Evolutionary conservation across 2,113 vertebrate species (phyloP), one percentile per base, ranked within the genome.

Genomic region (Tachysurus vachellii): DNA sequence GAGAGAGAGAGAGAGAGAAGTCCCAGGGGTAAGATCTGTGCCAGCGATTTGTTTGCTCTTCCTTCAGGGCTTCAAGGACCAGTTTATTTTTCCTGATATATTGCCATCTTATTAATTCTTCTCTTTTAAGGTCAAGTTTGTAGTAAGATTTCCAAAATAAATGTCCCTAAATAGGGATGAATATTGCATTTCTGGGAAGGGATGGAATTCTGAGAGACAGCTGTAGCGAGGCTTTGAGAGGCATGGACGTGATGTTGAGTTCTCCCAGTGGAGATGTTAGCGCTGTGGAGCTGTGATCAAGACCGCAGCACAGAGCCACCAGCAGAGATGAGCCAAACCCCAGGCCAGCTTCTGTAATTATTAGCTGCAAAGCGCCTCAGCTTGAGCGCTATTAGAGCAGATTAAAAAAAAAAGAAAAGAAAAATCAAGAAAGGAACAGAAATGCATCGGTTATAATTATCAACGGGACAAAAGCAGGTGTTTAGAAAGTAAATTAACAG

Each of bases 371-470:
- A 96, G 92, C 90, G 92, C 90, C 94, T 90, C 94, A 94, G 93
- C 93, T 95, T 91, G 93, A 95, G 89, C 21, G 42, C 95, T 95
- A 96, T 94, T 95, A 94, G 90, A 92, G 91, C 91, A 93, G 92
- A 94, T 95, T 96, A n/a, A 62, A 82, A 75, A 71, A 57, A 71
- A 71, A 61, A 53, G 70, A 53, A 12, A 28, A 23, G 44, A 44
- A 31, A 66, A 50, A 71, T 14, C n/a, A 28, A 42, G 47, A 31
- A 47, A 61, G 42, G 53, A 64, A 50, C 95, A 94, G 93, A 93
- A 94, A 89, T 64, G 90, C 94, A 95, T 94, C 92, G 91, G 93
- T 95, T 95, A 91, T 93, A 96, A 96, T 96, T 96, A 96, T 91
- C 90, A 92, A 92, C 93, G 93, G 86, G 88, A 64, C 64, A 93